These are phyloP conservation scores for Calameuta pallipes DNA, from an alignment of 2,888 invertebrate species.

Conservation along the genomic window DNA sequence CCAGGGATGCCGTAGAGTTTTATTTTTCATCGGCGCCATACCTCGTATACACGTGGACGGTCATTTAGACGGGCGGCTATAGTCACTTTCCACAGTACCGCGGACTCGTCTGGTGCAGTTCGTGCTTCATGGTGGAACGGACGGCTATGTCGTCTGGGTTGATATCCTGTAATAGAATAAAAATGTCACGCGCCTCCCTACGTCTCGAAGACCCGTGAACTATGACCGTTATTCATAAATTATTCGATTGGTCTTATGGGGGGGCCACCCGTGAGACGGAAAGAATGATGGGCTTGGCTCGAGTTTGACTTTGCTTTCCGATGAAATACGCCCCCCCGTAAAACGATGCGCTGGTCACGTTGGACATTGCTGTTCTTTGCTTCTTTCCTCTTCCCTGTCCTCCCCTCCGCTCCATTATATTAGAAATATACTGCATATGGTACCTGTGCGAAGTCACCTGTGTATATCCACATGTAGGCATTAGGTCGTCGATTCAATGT, in stretches of 20 bases:
- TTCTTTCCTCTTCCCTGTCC: too few relatives aligned
- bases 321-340: not conserved
- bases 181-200: not conserved
- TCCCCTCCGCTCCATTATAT: not conserved
- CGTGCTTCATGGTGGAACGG: not conserved
- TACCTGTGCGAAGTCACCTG: not conserved
- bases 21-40: not conserved
- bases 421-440: not conserved
- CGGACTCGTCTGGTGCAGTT: too few relatives aligned
- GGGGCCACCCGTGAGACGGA: not conserved
- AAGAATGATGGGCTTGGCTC: not conserved
- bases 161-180: not conserved
- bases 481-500: not conserved
- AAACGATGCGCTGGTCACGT: not conserved
- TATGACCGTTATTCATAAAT: constrained; percentile 3
- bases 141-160: too few relatives aligned
- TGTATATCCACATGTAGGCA: not conserved
- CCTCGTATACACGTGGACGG: not conserved
- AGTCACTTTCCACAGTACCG: not conserved
- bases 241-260: not conserved
- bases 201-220: not conserved
- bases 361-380: not conserved
- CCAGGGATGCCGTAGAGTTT: not conserved
- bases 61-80: not conserved
- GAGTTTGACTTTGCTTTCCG: not conserved